phyloP scores from a whole-genome alignment of 1,140 invertebrate species.

The Aradophagus sp. region DNA sequence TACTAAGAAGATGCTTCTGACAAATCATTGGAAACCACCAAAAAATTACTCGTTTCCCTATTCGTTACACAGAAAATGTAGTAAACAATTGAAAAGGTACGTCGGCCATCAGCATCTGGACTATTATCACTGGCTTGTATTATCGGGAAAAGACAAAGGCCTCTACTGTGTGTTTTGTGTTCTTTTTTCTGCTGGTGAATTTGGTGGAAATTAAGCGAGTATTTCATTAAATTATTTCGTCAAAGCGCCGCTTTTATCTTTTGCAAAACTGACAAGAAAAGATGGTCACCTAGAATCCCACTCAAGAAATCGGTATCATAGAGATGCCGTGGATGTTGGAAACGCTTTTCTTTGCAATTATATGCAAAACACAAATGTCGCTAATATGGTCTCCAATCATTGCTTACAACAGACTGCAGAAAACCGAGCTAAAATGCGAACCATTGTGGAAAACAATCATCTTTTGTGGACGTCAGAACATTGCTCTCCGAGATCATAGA shows the following conservation, averaged over 20 bases:
- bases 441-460: slow-evolving; percentile 52
- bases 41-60: slow-evolving; percentile 20
- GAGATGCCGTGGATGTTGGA: too few relatives aligned
- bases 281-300: too few relatives aligned
- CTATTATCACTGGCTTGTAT: slow-evolving; percentile 43
- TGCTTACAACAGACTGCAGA: slow-evolving; percentile 15
- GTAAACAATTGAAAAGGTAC: slow-evolving; percentile 15
- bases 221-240: slow-evolving; percentile 10
- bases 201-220: not conserved
- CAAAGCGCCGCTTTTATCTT: slow-evolving; percentile 28
- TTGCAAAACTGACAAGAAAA: slow-evolving; percentile 8
- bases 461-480: slow-evolving; percentile 54
- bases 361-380: too few relatives aligned
- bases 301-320: too few relatives aligned
- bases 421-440: slow-evolving; percentile 43
- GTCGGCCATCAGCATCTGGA: slow-evolving; percentile 14
- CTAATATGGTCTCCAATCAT: too few relatives aligned
- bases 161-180: slow-evolving; percentile 52
- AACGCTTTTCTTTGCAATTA: too few relatives aligned
- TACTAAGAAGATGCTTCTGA: slow-evolving; percentile 20
- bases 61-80: slow-evolving; percentile 29
- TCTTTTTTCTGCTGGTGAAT: slow-evolving; percentile 9
- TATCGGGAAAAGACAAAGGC: slow-evolving; percentile 34
- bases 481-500: slow-evolving; percentile 51
- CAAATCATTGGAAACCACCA: slow-evolving; percentile 29